Evolutionary conservation across 1,140 invertebrate genomes (phyloP), one percentile per base, ranked within the genome.

Genomic region (Drosophila pallidifrons): DNA sequence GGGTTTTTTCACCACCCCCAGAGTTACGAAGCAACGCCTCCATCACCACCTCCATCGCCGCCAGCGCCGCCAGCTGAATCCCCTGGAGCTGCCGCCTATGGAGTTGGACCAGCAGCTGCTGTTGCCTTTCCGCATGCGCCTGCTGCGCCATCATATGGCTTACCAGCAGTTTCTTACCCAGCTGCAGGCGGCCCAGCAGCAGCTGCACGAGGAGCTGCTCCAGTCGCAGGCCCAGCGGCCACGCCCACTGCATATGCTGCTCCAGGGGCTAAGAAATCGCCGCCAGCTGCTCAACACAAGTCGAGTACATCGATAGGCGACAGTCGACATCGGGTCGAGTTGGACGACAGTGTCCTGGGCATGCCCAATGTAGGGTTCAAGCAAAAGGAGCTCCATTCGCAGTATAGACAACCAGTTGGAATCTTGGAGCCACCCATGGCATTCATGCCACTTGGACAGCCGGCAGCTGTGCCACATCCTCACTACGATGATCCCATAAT

Each of bases 161-260:
- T 91, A 91, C 30, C 92, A 91, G 52, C 91, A 93, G 65, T 91
- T 71, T 32, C 91, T 93, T 61, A 92, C 85, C 52, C 93, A 93
- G 28, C 80, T 94, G 32, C 91, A 93, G 68, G 90, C 92, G 47
- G 82, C 87, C 2, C 82, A 81, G 58, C 81, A 90, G 54, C 88
- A 90, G 46, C 68, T 87, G 15, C 81, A 80, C 32, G 38, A 13
- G 75, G 78, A 89, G 30, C 8, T 89, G 5, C 69, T 81, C 38
- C 57, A 74, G 71, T 78, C 61, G 6, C 86, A 74, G 20, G 85
- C 85, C 45, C 92, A 93, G 47, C 91, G 92, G 6, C 93, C 93
- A 15, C 91, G 91, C n/a, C 87, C 90, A 6, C 80, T 72, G 59
- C 87, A 89, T 63, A 92, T 94, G 67, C 88, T 93, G 55, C 80